Evolutionary conservation across 2,113 vertebrate genomes (phyloP).

Genomic region (Pithys albifrons): DNA sequence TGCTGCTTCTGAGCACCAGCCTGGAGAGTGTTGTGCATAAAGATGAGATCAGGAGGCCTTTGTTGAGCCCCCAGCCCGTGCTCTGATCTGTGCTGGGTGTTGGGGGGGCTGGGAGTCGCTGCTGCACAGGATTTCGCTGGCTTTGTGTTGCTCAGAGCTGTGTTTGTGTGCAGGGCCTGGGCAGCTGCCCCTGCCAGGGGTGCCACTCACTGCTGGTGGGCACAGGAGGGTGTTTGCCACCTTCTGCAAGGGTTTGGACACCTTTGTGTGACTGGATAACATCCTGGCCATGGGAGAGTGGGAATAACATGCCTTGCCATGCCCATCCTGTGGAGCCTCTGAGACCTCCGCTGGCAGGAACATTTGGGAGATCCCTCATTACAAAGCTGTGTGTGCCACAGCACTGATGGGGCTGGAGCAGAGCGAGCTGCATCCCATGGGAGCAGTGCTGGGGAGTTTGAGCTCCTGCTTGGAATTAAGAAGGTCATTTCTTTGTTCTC

Average conservation of each 20-base stretch:
- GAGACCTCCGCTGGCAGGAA: background rate
- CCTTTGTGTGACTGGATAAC: background rate
- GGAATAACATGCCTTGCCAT: background rate
- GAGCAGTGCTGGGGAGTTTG: background rate
- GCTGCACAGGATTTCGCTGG: background rate
- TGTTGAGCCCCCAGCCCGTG: background rate
- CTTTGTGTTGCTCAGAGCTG: background rate
- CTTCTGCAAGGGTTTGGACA: rapidly evolving
- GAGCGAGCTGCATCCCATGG: background rate
- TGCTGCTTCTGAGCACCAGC: rapidly evolving
- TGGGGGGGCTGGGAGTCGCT: background rate
- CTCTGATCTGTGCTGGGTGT: background rate
- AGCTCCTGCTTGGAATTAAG: background rate
- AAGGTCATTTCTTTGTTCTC: slow-evolving; percentile 19
- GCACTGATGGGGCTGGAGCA: background rate
- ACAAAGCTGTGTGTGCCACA: background rate
- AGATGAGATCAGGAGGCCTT: background rate
- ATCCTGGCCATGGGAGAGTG: background rate
- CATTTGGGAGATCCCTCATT: slow-evolving; percentile 8
- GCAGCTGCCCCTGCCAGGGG: rapidly evolving
- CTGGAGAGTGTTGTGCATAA: rapidly evolving
- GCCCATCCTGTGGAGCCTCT: background rate
- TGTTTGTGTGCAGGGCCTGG: background rate
- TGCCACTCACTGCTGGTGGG: background rate
- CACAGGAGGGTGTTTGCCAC: rapidly evolving